These are phyloP conservation scores for Melanostoma scalare DNA, from an alignment of 2,888 invertebrate species.

Conservation along the genomic window DNA sequence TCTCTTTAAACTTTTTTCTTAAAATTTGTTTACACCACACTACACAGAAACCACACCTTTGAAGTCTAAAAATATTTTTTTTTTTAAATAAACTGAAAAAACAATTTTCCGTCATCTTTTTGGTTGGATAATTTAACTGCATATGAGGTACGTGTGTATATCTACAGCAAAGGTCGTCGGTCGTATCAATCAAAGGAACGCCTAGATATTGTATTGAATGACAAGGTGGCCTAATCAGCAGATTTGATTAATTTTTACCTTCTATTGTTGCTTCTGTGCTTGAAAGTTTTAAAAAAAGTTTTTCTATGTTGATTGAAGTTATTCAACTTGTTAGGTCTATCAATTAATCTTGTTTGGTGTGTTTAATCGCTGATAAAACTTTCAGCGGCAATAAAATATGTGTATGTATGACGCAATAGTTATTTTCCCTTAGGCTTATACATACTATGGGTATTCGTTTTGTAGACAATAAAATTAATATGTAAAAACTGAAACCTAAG, in stretches of 20 bases:
- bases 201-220: slow-evolving; percentile 1
- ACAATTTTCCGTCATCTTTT: slow-evolving; percentile 3
- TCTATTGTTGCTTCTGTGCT: background rate
- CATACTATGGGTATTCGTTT: background rate
- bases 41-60: slow-evolving; percentile 62
- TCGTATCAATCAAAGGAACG: background rate
- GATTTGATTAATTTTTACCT: slow-evolving; percentile 5
- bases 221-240: background rate
- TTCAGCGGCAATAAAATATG: background rate
- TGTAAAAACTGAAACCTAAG: slow-evolving; percentile 1
- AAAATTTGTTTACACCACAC: slow-evolving; percentile 28
- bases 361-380: slow-evolving; percentile 17
- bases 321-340: slow-evolving; percentile 2
- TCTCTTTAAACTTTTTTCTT: slow-evolving; percentile 15
- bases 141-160: slow-evolving; percentile 13
- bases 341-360: slow-evolving; percentile 9
- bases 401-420: background rate
- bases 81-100: slow-evolving; percentile 49
- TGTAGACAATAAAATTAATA: slow-evolving; percentile 1
- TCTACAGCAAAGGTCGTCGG: background rate
- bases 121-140: background rate
- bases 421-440: background rate
- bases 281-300: background rate
- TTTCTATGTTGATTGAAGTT: slow-evolving; percentile 5
- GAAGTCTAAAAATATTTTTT: slow-evolving; percentile 54